Evolutionary conservation across 2,113 vertebrate species (phyloP), one percentile per base, ranked within the genome.

Genomic region (Formicarius rufipectus): DNA sequence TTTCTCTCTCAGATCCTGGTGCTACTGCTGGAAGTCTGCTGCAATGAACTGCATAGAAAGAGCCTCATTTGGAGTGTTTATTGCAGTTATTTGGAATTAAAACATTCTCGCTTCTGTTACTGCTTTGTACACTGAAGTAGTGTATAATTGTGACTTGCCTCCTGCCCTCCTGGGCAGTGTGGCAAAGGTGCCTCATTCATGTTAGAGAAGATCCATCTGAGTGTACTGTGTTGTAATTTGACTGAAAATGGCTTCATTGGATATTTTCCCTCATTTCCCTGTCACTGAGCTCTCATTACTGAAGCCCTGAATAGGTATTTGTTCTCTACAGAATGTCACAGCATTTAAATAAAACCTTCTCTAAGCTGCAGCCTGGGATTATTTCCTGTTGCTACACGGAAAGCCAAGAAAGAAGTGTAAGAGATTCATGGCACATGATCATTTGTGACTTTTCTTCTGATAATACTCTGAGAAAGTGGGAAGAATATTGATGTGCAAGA

Each of bases 381-480:
- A 6, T 7, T 84, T 66, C 8, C 10, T 74, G 14, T 31, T 79
- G 33, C 23, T 90, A 2, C 7, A 7, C 20, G 14, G 7, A 9
- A 56, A 21, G 35, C 7, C 42, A 44, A 12, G 4, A 6, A 18
- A 5, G 1, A 23, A 4, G 9, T 7, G 13, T 9, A 11, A 56
- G 3, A 9, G 33, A 31, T 19, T 53, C 3, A 12, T 0, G 1
- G 24, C 9, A 22, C 33, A 8, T n/a, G 21, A 10, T 12, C 5
- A 12, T 3, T 15, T 44, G 10, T 4, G 20, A 6, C 8, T 7
- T 42, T 22, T 22, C 10, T 40, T 49, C 17, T 30, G 23, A 21
- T 2, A 0, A 0, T 30, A 28, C 1, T 24, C 21, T 7, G 19
- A 35, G 28, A 69, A 39, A 44, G 28, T 35, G 56, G 21, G 20